Percentiles rank a stretch among this genome's conserved stretches.
phyloP scores from a whole-genome alignment of 1,140 invertebrate species.

The Drosophila nikananu region DNA sequence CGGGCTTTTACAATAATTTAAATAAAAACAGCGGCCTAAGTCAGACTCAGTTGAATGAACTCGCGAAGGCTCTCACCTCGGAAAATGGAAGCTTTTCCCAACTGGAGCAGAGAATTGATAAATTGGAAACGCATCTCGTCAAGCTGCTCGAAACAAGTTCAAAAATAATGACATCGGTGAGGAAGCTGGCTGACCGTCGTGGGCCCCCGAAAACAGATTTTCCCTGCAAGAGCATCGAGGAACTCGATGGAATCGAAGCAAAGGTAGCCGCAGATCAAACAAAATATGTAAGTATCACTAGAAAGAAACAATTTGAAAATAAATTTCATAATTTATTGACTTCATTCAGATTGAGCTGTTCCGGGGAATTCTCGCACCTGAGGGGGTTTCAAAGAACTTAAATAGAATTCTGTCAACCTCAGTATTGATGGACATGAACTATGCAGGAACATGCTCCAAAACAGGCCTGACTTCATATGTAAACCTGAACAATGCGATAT shows the following conservation, averaged over 20 bases:
- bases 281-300: slow-evolving; percentile 3
- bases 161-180: slow-evolving; percentile 1
- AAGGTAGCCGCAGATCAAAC: background rate
- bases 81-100: slow-evolving; percentile 2
- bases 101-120: slow-evolving; percentile 4
- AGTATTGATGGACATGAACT: slow-evolving; percentile 15
- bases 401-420: background rate
- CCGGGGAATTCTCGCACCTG: slow-evolving; percentile 4
- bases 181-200: background rate
- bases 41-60: background rate
- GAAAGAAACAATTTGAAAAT: background rate
- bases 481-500: background rate
- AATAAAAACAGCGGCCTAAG: background rate
- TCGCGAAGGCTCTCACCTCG: background rate
- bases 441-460: slow-evolving; percentile 3
- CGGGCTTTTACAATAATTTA: background rate
- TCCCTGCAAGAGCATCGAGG: slow-evolving; percentile 7
- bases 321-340: background rate
- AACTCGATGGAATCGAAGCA: slow-evolving; percentile 8
- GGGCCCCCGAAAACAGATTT: slow-evolving; percentile 10
- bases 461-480: slow-evolving; percentile 1
- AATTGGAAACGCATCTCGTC: background rate
- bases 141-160: background rate
- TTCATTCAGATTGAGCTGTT: background rate
- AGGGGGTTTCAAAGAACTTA: slow-evolving; percentile 1